These are phyloP conservation scores for Clinocottus analis DNA, from an alignment of 2,113 vertebrate species.

Conservation along the genomic window DNA sequence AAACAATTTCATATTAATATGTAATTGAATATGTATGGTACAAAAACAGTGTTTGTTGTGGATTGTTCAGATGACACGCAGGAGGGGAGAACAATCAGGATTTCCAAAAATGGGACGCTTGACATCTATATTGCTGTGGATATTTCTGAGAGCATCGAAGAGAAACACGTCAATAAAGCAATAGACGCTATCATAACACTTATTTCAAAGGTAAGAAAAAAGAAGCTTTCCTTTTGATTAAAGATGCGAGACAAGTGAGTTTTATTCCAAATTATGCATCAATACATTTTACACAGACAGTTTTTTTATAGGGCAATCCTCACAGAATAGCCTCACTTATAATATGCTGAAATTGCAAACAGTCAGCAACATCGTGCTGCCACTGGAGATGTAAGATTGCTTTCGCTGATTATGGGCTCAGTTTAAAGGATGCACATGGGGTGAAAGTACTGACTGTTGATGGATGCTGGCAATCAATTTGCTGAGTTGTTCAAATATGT, in stretches of 20 bases:
- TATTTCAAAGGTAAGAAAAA: slow-evolving; percentile 74
- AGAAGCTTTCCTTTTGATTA: neutral
- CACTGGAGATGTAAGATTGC: slow-evolving; percentile 18
- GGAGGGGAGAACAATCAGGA: slow-evolving; percentile 57
- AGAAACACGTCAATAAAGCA: neutral
- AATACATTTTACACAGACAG: neutral
- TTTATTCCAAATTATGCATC: neutral
- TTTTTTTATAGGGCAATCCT: neutral
- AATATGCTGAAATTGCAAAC: slow-evolving; percentile 21
- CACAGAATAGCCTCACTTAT: neutral
- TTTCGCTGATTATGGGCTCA: slow-evolving; percentile 41
- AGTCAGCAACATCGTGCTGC: slow-evolving; percentile 38
- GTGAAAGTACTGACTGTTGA: slow-evolving; percentile 36
- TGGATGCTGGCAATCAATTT: slow-evolving; percentile 41
- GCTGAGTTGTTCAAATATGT: slow-evolving; percentile 46
- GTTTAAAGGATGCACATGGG: slow-evolving; percentile 26
- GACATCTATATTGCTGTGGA: slow-evolving; percentile 84
- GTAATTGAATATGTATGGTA: neutral
- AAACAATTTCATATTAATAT: neutral
- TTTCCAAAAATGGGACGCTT: slow-evolving; percentile 70
- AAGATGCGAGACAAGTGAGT: neutral
- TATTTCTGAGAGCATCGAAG: slow-evolving; percentile 77
- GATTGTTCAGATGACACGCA: slow-evolving; percentile 64
- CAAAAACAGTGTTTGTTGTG: slow-evolving; percentile 13
- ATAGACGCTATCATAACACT: slow-evolving; percentile 52